These are phyloP conservation scores for Oncopodura yosiiana DNA, from an alignment of 1,140 invertebrate species.

Conservation along the genomic window DNA sequence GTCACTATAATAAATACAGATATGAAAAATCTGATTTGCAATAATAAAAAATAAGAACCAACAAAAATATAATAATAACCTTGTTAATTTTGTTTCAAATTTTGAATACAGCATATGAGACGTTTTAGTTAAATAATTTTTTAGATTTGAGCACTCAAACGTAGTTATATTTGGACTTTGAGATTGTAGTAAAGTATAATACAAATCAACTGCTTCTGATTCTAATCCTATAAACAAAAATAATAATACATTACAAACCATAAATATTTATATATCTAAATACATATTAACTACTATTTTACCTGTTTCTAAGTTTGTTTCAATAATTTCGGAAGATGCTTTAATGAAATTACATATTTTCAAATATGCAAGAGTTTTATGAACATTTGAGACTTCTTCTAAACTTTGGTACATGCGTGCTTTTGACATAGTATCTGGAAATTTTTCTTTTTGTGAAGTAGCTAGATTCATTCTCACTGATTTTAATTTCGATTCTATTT, in stretches of 20 bases:
- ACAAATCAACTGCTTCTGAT: conserved; percentile 26
- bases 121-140: conserved; percentile 9
- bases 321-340: conserved; percentile 21
- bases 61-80: conserved; percentile 5
- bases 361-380: neutral
- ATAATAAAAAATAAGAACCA: neutral
- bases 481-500: neutral
- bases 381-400: neutral
- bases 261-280: neutral
- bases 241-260: neutral
- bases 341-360: neutral
- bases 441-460: no score
- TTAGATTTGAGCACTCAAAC: conserved; percentile 4
- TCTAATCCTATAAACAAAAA: conserved; percentile 11
- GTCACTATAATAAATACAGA: conserved; percentile 14
- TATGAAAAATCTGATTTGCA: neutral
- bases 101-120: neutral
- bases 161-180: conserved; percentile 7
- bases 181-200: neutral
- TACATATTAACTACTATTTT: neutral
- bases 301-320: conserved; percentile 28
- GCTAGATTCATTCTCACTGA: neutral
- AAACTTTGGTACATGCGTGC: no score
- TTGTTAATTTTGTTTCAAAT: conserved; percentile 19
- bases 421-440: no score